These are phyloP conservation scores for Antheraea assamensis DNA, from an alignment of 2,888 invertebrate genomes.

Conservation along the genomic window DNA sequence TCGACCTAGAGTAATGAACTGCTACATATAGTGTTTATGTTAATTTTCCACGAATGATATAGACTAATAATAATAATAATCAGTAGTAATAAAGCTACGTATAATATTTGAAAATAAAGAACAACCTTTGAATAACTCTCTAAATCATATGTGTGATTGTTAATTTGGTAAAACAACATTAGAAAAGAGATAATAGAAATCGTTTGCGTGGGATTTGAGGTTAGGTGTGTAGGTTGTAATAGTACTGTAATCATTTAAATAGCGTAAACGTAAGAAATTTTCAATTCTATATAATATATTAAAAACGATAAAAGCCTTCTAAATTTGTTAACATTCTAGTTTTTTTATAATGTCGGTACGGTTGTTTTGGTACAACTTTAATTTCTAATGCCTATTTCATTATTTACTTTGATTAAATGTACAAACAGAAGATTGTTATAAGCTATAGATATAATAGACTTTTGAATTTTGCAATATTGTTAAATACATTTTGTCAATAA, in stretches of 20 bases:
- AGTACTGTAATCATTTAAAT: not conserved
- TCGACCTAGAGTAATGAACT: constrained; percentile 14
- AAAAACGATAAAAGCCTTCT: not conserved
- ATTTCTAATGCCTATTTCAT: not conserved
- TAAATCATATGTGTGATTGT: not conserved
- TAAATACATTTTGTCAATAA: not conserved
- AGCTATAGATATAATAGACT: not conserved
- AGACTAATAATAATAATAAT: not conserved
- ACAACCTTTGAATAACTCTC: not conserved
- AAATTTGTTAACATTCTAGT: not conserved
- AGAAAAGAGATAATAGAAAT: constrained; percentile 19
- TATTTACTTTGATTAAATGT: not conserved
- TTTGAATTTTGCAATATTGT: not conserved
- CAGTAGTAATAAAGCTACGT: not conserved
- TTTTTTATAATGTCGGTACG: not conserved
- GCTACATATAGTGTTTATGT: not conserved
- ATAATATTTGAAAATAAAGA: not conserved
- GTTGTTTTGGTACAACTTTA: not conserved
- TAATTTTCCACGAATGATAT: not conserved
- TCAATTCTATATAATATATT: not conserved
- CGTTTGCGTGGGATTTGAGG: constrained; percentile 20
- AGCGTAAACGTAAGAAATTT: constrained; percentile 2
- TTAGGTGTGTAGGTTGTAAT: not conserved
- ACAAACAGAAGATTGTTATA: not conserved
- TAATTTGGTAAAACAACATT: not conserved